phyloP scores from a whole-genome alignment of 2,113 vertebrate genomes.

The Clarias magur region DNA sequence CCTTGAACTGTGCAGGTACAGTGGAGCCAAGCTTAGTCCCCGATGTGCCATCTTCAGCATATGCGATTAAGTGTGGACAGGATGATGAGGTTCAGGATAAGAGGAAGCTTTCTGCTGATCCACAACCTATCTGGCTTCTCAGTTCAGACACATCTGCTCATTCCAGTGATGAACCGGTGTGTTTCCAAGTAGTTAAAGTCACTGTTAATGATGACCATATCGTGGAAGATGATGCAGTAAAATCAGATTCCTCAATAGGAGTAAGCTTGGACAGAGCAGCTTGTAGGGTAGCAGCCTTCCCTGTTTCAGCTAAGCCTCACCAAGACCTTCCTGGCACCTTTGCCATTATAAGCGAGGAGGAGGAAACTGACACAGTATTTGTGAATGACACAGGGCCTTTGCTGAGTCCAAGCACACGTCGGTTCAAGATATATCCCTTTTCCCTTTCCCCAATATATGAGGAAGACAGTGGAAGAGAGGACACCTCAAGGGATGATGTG shows the following conservation, averaged over 20 bases:
- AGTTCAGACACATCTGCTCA: neutral
- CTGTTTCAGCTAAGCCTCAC: constrained; percentile 6
- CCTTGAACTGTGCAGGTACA: neutral
- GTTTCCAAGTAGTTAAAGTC: constrained; percentile 29
- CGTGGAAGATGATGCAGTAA: constrained; percentile 6
- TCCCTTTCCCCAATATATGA: constrained; percentile 64
- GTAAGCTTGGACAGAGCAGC: constrained; percentile 1
- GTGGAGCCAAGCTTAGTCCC: constrained; percentile 31
- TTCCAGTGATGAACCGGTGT: neutral
- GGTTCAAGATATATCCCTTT: constrained; percentile 57
- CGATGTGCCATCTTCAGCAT: constrained; percentile 28
- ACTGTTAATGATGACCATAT: constrained; percentile 29
- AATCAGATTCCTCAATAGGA: constrained; percentile 1
- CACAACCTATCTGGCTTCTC: neutral
- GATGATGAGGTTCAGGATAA: constrained; percentile 13
- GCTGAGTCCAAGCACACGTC: constrained; percentile 48
- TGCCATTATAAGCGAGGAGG: constrained; percentile 55
- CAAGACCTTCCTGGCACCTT: constrained; percentile 39
- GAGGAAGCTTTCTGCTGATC: neutral
- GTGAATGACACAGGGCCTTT: constrained; percentile 54
- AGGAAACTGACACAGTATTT: constrained; percentile 58
- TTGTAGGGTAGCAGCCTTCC: neutral
- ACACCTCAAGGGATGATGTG: constrained; percentile 27
- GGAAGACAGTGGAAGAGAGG: constrained; percentile 55
- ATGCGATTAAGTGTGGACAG: constrained; percentile 25